Evolutionary conservation across 1,140 invertebrate genomes (phyloP), one percentile per base, ranked within the genome.

Genomic region (Apis laboriosa): DNA sequence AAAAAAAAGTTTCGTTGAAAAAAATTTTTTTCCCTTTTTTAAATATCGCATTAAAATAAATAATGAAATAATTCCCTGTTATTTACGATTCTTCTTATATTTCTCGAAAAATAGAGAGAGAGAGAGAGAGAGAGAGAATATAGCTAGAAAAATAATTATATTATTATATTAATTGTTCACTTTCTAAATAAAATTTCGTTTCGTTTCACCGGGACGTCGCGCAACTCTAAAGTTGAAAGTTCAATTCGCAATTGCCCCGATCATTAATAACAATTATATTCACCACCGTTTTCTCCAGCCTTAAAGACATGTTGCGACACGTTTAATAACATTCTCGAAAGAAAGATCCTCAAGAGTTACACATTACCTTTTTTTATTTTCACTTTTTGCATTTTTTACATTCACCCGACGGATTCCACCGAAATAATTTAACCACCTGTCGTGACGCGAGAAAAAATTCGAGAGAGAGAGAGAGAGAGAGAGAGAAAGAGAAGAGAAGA

Each of bases 221-320:
- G 21, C 34, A 5, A 43, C 56, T 60, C 21, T 11, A 60, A 60
- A 61, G 56, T 74, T 61, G 72, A 74, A 74, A 49, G 72, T 74
- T 74, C 34, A 74, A 60, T 12, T 43, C 9, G 34, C 56, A 43
- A 73, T 73, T 43, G 28, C 28, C 5, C 12, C 19, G 7, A 60
- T 60, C 34, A 8, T 74, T 74, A 74, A n/a, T 49, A 74, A 43
- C 17, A 74, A n/a, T 17, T 60, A 19, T 43, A 19, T 43, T 60
- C 19, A 9, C 55, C 72, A 13, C 19, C 34, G 56, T 43, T 73
- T 34, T 58, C 58, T 19, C 56, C 56, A 34, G 12, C 56, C 13
- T 24, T n/a, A 24, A 60, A 74, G 11, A 9, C 24, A 34, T 3
- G 17, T 72, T 56, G 53, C 53, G 3, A 73, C 53, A 34, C 17